Base-by-base conservation (phyloP, 2,888 invertebrate genomes). In the Philaethria dido region DNA sequence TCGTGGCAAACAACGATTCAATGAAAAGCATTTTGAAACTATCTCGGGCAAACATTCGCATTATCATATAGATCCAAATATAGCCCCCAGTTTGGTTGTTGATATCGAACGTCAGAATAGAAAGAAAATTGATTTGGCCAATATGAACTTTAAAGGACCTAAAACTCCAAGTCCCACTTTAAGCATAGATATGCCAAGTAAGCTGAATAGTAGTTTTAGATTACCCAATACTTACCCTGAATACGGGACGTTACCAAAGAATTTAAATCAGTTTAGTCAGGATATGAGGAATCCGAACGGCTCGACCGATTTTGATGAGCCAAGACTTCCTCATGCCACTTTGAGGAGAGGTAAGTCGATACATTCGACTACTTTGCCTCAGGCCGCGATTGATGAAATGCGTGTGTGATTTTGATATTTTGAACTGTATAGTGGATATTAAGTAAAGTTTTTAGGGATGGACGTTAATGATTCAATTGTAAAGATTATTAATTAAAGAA, bases 371-470 rank as follows among this genome's bases (percentile, higher is more conserved):
- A 93, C 93, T 83, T 94, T 96, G 85, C 96, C 96, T 61, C 96
- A 96, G 84, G 97, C 97, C 74, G 96, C 96, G 71, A 97, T 97
- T 90, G 96, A 96, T 86, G 97, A 97, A 93, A 97, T 97, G 97
- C 94, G 97, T 88, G 97, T 97, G 95, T 97, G 97, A 97, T 77
- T 78, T 77, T 78, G 79, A 85, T 45, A 50, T 47, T 81, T 82
- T 76, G 73, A 72, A 72, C 74, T 81, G 76, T 80, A 80, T 78
- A 74, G 80, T 91, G 90, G 89, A 89, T 85, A 87, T 88, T 78
- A 80, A 72, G 74, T 57, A 39, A 74, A 68, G 77, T 78, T 76
- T 79, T 83, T 82, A 82, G 82, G 69, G 67, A 62, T 79, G 81
- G 82, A 84, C 82, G 85, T 88, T 88, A 85, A 84, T 82, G 86